Evolutionary conservation across 2,113 vertebrate species (phyloP).

Genomic region (Carollia perspicillata): DNA sequence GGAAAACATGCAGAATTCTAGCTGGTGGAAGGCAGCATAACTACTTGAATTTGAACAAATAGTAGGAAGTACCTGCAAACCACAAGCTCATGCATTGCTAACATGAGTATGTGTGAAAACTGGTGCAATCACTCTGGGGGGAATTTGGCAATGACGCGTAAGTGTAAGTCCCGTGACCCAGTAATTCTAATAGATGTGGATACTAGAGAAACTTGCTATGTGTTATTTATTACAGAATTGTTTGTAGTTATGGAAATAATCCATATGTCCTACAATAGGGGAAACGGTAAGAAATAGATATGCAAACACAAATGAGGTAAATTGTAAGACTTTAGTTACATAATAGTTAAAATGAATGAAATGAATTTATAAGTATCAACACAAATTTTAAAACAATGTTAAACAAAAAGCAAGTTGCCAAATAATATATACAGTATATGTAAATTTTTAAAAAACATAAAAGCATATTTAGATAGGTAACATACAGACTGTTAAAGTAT

Average conservation of each 20-base stretch:
- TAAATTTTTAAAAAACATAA: neutral
- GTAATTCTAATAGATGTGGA: neutral
- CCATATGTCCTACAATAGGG: neutral
- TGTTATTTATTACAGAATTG: neutral
- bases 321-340: neutral
- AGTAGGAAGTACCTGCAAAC: neutral
- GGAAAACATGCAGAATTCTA: neutral
- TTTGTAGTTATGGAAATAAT: neutral
- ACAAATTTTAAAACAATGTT: neutral
- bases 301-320: neutral
- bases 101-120: neutral
- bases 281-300: neutral
- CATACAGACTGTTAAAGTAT: neutral
- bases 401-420: constrained; percentile 2
- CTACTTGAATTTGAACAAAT: neutral
- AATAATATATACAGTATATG: neutral
- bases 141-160: neutral
- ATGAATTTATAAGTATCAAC: neutral
- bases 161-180: neutral
- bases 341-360: neutral
- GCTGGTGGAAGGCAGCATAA: neutral
- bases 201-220: neutral
- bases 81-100: neutral
- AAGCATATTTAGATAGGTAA: neutral
- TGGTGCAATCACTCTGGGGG: neutral